These are phyloP conservation scores for Anabacerthia variegaticeps DNA, from an alignment of 2,797 vertebrate species.

Conservation along the genomic window DNA sequence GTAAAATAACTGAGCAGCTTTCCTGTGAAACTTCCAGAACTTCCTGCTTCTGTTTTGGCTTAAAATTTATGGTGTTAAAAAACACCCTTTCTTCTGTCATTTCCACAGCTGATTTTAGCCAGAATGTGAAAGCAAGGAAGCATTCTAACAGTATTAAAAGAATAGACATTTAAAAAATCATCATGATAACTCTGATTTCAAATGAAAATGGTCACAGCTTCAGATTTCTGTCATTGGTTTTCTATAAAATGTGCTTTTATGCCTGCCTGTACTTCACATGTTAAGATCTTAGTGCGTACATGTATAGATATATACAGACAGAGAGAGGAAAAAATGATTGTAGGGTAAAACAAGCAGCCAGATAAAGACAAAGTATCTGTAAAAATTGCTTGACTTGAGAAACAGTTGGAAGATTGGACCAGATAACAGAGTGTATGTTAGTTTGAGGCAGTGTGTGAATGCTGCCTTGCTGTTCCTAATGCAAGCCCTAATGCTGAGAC, in stretches of 20 bases:
- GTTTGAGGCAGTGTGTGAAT: not conserved
- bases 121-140: not conserved
- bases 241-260: not conserved
- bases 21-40: conserved; percentile 36
- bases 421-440: not conserved
- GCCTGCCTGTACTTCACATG: not conserved
- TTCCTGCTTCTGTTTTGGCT: conserved; percentile 51
- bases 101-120: not conserved
- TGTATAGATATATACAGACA: not conserved
- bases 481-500: not conserved
- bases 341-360: not conserved
- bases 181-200: not conserved
- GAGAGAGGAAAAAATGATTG: not conserved
- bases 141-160: not conserved
- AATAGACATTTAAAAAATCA: not conserved
- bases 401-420: not conserved
- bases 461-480: not conserved
- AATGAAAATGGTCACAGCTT: not conserved
- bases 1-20: not conserved
- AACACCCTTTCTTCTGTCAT: not conserved
- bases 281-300: not conserved
- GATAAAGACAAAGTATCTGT: not conserved
- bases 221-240: not conserved
- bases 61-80: not conserved
- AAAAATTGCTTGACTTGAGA: not conserved